Evolutionary conservation across 2,113 vertebrate genomes (phyloP), one percentile per base, ranked within the genome.

Genomic region (Rhinoderma darwinii): DNA sequence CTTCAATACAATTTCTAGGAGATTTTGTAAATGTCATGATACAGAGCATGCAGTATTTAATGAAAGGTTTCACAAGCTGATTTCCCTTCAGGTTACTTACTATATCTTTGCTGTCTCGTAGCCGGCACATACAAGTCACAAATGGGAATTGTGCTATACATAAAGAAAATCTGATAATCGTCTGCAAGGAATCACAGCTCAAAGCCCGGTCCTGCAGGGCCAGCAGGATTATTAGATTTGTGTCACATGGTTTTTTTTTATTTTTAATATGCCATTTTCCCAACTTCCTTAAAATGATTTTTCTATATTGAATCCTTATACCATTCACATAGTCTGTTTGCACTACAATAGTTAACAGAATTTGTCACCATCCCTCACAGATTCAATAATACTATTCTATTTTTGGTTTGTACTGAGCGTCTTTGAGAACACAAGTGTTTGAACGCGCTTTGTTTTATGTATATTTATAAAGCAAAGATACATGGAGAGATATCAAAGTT

Each of bases 81-180:
- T 95, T 93, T 94, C 93, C 92, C 93, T 93, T 93, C 89, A 94
- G 92, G 91, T 94, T 95, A 93, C 94, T 95, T 95, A 82, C 79
- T 94, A 93, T 92, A 93, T 94, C 91, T 94, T 93, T 94, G 93
- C 91, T 82, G 68, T 72, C 94, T 91, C 94, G 92, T 94, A 94
- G 94, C 94, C 93, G 92, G 94, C 91, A 94, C 88, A 84, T 90
- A 2, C 89, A 88, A 87, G 93, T 93, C 92, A 93, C 94, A 94
- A 92, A 88, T 92, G 95, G 94, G 94, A 95, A 92, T 89, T 90
- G 86, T 89, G 91, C 92, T 17, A 82, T 93, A 94, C 95, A 95
- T 95, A 95, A 95, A 94, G 94, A 95, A 94, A 95, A 94, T 94
- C 94, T 93, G 90, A 95, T 95, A 95, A 95, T 94, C 94, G 93